These are phyloP conservation scores for Oryzaephilus surinamensis DNA, from an alignment of 1,140 invertebrate genomes.

Conservation along the genomic window DNA sequence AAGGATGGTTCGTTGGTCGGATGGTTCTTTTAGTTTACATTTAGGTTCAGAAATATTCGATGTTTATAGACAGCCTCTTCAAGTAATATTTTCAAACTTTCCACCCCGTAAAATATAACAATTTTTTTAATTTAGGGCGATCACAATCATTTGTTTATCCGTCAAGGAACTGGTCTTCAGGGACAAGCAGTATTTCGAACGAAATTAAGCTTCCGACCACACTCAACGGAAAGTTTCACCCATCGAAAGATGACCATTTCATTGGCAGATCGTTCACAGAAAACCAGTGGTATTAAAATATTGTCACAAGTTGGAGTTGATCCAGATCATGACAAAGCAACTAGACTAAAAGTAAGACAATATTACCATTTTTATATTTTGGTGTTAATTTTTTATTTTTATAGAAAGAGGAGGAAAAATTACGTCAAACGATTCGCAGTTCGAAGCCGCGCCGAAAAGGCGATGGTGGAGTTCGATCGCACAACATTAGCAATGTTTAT, in stretches of 20 bases:
- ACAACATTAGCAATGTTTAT: conserved; percentile 37
- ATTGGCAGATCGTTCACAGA: conserved; percentile 91
- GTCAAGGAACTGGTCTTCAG: conserved; percentile 95
- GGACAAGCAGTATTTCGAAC: conserved; percentile 95
- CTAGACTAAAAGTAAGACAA: conserved; percentile 84
- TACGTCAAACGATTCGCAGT: conserved; percentile 72
- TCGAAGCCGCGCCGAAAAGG: conserved; percentile 47
- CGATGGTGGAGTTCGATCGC: conserved; percentile 42
- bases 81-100: conserved; percentile 39
- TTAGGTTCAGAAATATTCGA: conserved; percentile 97
- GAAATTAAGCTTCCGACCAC: conserved; percentile 92
- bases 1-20: conserved; percentile 92
- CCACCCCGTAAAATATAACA: conserved; percentile 3
- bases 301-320: conserved; percentile 88
- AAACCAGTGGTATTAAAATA: conserved; percentile 93
- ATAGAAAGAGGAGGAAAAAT: conserved; percentile 89
- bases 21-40: conserved; percentile 95
- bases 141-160: conserved; percentile 87
- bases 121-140: conserved; percentile 64
- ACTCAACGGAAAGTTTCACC: conserved; percentile 96
- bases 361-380: conserved; percentile 3
- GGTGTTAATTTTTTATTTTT: conserved; percentile 6
- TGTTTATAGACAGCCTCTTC: conserved; percentile 85
- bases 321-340: conserved; percentile 82
- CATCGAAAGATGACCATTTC: conserved; percentile 98